These are phyloP conservation scores for Alethe diademata DNA, from an alignment of 2,113 vertebrate genomes.

Conservation along the genomic window DNA sequence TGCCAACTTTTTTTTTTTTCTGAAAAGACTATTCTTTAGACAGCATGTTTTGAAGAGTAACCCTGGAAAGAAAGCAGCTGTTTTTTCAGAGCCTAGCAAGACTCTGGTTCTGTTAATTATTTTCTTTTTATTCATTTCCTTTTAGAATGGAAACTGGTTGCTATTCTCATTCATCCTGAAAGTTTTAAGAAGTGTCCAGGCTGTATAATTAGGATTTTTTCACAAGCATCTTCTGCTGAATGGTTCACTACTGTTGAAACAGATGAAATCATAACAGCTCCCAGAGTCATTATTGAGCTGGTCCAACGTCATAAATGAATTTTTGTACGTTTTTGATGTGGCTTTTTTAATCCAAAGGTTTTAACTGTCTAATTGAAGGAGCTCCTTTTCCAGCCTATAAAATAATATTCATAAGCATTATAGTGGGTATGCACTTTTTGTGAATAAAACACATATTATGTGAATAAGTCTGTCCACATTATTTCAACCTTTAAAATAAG, in stretches of 20 bases:
- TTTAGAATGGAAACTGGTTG: background rate
- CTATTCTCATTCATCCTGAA: background rate
- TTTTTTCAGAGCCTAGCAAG: background rate
- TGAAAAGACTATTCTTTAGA: background rate
- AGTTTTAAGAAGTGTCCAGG: background rate
- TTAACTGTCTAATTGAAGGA: background rate
- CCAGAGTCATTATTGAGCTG: background rate
- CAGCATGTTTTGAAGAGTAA: background rate
- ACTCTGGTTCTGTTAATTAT: background rate
- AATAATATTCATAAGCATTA: background rate
- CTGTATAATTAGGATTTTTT: background rate
- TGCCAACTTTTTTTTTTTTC: background rate
- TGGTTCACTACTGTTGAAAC: background rate
- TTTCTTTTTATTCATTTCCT: background rate
- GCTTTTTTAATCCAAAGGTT: background rate
- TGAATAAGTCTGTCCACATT: background rate
- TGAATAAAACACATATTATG: background rate
- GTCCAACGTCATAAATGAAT: background rate
- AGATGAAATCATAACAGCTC: background rate
- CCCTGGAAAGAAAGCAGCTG: conserved; percentile 5
- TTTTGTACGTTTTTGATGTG: background rate
- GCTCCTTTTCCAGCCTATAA: background rate
- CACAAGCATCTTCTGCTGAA: background rate
- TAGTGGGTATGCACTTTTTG: background rate
- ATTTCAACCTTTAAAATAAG: background rate